Evolutionary conservation across 1,140 invertebrate species (phyloP).

Genomic region (Cherax quadricarinatus): DNA sequence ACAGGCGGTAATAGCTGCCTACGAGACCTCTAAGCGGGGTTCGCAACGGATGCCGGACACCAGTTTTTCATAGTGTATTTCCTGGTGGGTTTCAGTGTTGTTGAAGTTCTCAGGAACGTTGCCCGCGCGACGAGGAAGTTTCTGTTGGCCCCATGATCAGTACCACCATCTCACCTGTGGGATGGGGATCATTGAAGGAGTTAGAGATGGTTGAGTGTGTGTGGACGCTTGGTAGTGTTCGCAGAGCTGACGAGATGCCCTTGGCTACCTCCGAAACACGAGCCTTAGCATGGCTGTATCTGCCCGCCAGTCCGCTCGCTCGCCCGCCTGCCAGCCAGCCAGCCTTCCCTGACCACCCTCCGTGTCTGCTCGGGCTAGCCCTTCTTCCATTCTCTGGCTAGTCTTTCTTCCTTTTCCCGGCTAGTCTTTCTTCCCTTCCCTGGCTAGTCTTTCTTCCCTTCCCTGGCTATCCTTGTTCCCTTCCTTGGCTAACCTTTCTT

Average conservation of each 20-base stretch:
- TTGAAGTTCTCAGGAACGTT: not conserved
- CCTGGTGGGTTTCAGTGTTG: not conserved
- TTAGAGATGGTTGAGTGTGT: not conserved
- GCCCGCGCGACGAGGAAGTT: not conserved
- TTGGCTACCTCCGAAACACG: slow-evolving; percentile 53
- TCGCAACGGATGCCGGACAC: not conserved
- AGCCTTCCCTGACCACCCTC: slow-evolving; percentile 14
- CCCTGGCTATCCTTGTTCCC: no score
- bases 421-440: no score
- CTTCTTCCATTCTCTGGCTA: not conserved
- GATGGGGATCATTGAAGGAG: not conserved
- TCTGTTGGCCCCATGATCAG: not conserved
- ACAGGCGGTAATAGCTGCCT: slow-evolving; percentile 36
- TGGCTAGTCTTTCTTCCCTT: no score
- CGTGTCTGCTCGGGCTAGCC: not conserved
- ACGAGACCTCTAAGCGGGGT: slow-evolving; percentile 43
- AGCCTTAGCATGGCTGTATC: slow-evolving; percentile 29
- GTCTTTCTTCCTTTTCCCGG: not conserved
- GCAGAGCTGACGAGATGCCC: not conserved
- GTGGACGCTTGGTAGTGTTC: not conserved
- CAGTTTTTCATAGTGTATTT: not conserved
- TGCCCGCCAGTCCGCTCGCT: not conserved
- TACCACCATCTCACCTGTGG: no score
- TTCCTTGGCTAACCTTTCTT: no score
- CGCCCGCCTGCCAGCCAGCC: not conserved